Conservation (phyloP, 2,888 invertebrate genomes). For the Dicyrtoma fusca region DNA sequence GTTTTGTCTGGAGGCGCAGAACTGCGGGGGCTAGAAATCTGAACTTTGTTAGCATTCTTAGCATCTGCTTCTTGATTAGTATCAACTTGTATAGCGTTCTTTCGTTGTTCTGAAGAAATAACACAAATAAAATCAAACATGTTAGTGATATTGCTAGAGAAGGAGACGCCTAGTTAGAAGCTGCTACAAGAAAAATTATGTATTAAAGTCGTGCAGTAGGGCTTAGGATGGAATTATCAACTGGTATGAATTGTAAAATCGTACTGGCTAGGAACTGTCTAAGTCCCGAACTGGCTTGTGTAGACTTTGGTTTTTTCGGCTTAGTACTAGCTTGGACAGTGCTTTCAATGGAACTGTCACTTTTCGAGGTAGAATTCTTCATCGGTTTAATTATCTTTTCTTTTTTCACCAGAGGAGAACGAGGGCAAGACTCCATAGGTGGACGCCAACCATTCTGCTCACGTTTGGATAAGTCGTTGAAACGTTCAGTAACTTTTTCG, state of each 20-base stretch:
- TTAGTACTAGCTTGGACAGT: constrained; percentile 6
- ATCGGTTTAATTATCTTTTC: constrained; percentile 8
- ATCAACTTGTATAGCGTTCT: neutral
- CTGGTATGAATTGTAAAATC: neutral
- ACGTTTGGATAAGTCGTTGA: constrained; percentile 28
- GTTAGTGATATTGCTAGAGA: too few relatives aligned
- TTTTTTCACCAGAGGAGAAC: constrained; percentile 1
- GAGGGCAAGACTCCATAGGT: neutral
- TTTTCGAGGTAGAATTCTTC: constrained; percentile 2
- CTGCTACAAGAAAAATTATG: too few relatives aligned
- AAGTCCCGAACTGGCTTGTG: constrained; percentile 24
- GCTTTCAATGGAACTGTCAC: constrained; percentile 3
- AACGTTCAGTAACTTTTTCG: constrained; percentile 40
- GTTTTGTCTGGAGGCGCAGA: neutral
- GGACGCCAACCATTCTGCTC: constrained; percentile 40
- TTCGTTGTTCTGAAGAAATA: neutral
- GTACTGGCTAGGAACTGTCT: constrained; percentile 34
- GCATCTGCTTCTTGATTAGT: neutral
- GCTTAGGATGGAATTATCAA: too few relatives aligned
- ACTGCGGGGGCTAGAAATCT: neutral
- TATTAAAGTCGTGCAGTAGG: too few relatives aligned
- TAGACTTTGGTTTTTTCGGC: constrained; percentile 3
- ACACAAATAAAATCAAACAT: neutral
- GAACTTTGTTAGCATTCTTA: neutral
- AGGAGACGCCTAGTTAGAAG: too few relatives aligned